Percentiles rank a stretch among this genome's conserved stretches.
phyloP scores from a whole-genome alignment of 2,888 invertebrate genomes.

The Platycnemis pennipes region DNA sequence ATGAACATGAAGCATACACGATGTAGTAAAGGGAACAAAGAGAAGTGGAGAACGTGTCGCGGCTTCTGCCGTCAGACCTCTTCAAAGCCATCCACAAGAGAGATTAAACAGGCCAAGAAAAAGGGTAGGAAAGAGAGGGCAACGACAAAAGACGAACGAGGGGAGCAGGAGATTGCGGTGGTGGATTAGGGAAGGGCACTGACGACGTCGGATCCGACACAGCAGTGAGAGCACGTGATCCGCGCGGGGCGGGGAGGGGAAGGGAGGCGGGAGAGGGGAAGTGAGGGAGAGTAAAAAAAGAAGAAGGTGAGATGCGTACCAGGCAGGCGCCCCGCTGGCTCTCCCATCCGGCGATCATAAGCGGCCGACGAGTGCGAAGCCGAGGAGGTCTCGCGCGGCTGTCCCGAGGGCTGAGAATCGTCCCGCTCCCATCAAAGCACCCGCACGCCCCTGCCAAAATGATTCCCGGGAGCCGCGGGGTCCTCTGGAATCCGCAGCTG shows the following conservation, averaged over 20 bases:
- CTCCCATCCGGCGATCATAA: constrained; percentile 24
- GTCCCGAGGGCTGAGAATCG: neutral
- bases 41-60: too few species aligned
- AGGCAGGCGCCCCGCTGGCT: constrained; percentile 17
- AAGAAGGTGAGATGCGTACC: neutral
- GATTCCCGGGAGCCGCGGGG: neutral
- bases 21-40: too few species aligned
- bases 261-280: neutral
- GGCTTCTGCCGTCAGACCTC: too few species aligned
- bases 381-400: neutral
- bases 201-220: neutral
- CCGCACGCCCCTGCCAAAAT: neutral
- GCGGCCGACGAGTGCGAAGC: neutral
- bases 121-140: neutral
- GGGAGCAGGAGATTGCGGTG: neutral
- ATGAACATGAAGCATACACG: too few species aligned
- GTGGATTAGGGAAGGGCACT: neutral
- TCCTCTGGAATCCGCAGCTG: neutral
- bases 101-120: too few species aligned
- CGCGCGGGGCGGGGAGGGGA: neutral
- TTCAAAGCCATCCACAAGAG: too few species aligned
- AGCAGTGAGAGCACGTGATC: neutral
- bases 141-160: neutral
- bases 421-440: neutral
- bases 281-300: neutral